These are phyloP conservation scores for Apantesis nais DNA, from an alignment of 2,888 invertebrate genomes.

Conservation along the genomic window DNA sequence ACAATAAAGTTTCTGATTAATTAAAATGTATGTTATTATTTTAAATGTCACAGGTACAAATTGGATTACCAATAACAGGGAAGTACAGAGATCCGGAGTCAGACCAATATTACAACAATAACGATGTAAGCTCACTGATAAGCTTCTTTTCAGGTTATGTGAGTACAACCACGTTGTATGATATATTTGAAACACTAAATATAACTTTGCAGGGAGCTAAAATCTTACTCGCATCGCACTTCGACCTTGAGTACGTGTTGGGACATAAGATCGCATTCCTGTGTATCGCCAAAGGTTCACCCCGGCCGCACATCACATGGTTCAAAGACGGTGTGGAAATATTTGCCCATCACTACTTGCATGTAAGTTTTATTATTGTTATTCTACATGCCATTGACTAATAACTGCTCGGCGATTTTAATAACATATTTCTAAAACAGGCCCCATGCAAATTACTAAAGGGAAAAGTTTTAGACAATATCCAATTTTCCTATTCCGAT, in stretches of 20 bases:
- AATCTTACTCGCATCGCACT: conserved; percentile 94
- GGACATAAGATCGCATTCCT: conserved; percentile 97
- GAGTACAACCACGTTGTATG: background rate
- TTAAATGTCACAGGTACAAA: conserved; percentile 87
- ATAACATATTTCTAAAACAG: background rate
- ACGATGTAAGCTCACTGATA: conserved; percentile 87
- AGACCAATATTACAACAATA: conserved; percentile 95
- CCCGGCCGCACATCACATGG: conserved; percentile 97
- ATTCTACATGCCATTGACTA: background rate
- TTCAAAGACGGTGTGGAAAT: conserved; percentile 97
- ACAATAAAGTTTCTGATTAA: too few species aligned
- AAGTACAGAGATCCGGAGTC: conserved; percentile 96
- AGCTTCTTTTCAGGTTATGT: background rate
- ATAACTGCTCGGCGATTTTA: conserved; percentile 11
- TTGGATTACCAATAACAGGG: conserved; percentile 94
- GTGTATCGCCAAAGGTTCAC: conserved; percentile 95
- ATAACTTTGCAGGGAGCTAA: conserved; percentile 90
- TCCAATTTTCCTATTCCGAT: background rate
- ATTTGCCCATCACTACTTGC: conserved; percentile 94
- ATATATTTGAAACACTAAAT: background rate
- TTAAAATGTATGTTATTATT: background rate
- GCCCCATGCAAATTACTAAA: background rate
- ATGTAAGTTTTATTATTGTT: conserved; percentile 86
- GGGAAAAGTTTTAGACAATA: background rate
- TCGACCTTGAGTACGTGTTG: conserved; percentile 96